A percentile compares a stretch with the other conserved stretches of the same genome.
Conservation (phyloP, 2,113 vertebrate genomes). For the Pterophyllum scalare region DNA sequence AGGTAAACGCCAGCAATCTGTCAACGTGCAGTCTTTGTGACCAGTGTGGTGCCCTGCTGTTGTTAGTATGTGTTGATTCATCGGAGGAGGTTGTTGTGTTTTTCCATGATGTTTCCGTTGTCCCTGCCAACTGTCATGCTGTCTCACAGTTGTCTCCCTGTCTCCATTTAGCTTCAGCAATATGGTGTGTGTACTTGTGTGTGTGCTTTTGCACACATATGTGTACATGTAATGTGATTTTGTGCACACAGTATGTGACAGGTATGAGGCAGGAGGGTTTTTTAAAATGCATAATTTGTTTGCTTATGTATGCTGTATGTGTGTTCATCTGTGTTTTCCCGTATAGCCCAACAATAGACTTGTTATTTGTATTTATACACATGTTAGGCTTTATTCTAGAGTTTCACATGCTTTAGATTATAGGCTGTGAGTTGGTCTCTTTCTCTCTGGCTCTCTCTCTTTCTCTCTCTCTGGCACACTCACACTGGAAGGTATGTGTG, state of each 20-base stretch:
- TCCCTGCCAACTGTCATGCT: conserved; percentile 63
- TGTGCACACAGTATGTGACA: not conserved
- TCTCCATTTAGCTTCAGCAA: conserved; percentile 69
- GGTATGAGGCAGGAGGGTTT: not conserved
- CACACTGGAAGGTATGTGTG: conserved; percentile 20
- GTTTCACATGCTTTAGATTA: conserved; percentile 41
- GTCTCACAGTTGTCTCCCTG: conserved; percentile 69
- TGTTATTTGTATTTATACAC: conserved; percentile 14
- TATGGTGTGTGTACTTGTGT: conserved; percentile 46
- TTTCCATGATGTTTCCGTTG: conserved; percentile 59
- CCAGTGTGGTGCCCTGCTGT: conserved; percentile 43
- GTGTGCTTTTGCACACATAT: conserved; percentile 20
- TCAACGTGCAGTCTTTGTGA: conserved; percentile 44
- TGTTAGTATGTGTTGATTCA: conserved; percentile 46
- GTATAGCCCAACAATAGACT: not conserved
- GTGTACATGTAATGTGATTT: conserved; percentile 18
- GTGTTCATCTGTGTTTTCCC: not conserved
- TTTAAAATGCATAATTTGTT: conserved; percentile 12
- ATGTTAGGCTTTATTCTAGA: conserved; percentile 17
- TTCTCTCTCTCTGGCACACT: not conserved
- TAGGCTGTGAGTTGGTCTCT: conserved; percentile 5
- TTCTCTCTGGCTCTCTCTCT: not conserved
- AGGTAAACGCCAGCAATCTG: conserved; percentile 78
- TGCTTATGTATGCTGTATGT: not conserved
- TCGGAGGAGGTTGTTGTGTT: conserved; percentile 52